Evolutionary conservation across 2,888 invertebrate species (phyloP), one percentile per base, ranked within the genome.

Genomic region (Nudaria mundana): DNA sequence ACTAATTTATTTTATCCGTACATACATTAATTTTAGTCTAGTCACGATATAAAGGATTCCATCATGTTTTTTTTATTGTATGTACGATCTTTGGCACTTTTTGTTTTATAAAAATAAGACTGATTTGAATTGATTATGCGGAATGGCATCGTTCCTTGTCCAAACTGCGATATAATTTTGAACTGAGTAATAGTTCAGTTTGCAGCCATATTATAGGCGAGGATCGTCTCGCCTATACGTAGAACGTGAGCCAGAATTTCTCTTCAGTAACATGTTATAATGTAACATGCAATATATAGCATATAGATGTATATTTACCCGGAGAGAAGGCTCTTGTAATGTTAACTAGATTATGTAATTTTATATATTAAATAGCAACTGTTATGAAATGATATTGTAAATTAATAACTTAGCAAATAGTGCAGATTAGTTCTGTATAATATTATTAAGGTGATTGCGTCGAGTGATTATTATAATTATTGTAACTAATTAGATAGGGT

Each of bases 261-360:
- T 58, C 60, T 67, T 65, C 65, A 66, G 65, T 64, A 63, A 72
- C 52, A 54, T 60, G 61, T 76, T 72, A 48, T 63, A 72, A 77
- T 60, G 61, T 76, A 71, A 48, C 63, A 72, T 76, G 74, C 70
- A 75, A 76, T 78, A 78, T 74, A 63, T 74, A 74, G 63, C 48
- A 6, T 23, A 57, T 61, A 34, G 28, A 53, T 64, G 57, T 65
- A 60, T 57, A 60, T 61, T 65, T 55, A 57, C 68, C 58, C 56
- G 59, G 66, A 73, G 65, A 66, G 63, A 64, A 64, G 66, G 54
- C 65, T 71, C 57, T 63, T 67, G 43, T 49, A 63, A 39, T 51
- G 37, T 52, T 52, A 56, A 50, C 40, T 63, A 56, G 47, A 25
- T 18, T 60, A 54, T 55, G 44, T 53, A 47, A 55, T 50, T 55